A percentile compares a stretch with the other conserved stretches of the same genome.
Conservation (phyloP, 2,797 vertebrate species). For the Eospalax fontanierii region DNA sequence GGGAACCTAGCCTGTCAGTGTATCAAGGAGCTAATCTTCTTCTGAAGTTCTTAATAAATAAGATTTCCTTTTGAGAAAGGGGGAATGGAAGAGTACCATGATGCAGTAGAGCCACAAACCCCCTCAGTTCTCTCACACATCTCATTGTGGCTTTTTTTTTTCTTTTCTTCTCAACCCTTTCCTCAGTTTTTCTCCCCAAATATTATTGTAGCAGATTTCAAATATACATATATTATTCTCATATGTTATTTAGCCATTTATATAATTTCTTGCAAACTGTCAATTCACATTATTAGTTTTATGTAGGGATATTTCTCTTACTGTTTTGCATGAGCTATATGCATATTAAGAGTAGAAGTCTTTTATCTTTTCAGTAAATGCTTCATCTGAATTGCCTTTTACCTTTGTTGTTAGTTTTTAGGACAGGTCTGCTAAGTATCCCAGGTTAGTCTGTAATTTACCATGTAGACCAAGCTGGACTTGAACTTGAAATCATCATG, state of each 20-base stretch:
- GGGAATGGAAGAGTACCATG: neutral
- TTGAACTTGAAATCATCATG: neutral
- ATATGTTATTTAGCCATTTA: neutral
- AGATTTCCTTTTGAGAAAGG: neutral
- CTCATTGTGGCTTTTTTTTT: neutral
- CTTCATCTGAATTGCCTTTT: slow-evolving; percentile 20
- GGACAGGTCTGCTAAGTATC: neutral
- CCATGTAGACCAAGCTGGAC: neutral
- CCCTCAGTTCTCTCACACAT: neutral
- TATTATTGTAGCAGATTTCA: slow-evolving; percentile 49
- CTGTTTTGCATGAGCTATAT: neutral
- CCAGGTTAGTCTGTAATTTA: neutral
- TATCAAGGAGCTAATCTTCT: neutral
- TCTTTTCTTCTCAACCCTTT: neutral
- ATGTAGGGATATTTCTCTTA: neutral
- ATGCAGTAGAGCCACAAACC: neutral
- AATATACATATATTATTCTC: neutral
- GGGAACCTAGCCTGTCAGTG: neutral
- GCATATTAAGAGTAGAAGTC: slow-evolving; percentile 35
- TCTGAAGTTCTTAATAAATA: neutral
- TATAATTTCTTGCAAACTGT: slow-evolving; percentile 33
- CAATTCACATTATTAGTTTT: slow-evolving; percentile 37
- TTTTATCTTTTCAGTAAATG: slow-evolving; percentile 43
- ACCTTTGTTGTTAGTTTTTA: neutral
- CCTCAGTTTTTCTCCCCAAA: neutral